Evolutionary conservation across 2,797 vertebrate species (phyloP).

Genomic region (Petrocephalus sullivani): DNA sequence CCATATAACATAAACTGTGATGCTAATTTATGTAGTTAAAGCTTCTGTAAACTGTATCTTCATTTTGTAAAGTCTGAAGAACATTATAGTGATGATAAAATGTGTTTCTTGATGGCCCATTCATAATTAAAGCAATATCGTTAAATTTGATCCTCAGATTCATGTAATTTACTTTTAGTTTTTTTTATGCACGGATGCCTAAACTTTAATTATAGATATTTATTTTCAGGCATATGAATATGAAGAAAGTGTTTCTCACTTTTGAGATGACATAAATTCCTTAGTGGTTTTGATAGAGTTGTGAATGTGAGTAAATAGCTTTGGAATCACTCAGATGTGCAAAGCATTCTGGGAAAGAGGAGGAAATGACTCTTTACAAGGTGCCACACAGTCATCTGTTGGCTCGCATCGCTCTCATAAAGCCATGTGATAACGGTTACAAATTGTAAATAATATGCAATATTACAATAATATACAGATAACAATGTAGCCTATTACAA

Average conservation of each 20-base stretch:
- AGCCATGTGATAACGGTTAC: background rate
- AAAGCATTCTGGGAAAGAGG: background rate
- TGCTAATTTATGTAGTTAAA: background rate
- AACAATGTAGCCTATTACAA: background rate
- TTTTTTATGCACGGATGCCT: background rate
- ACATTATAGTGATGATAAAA: background rate
- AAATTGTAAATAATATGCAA: background rate
- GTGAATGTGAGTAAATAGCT: background rate
- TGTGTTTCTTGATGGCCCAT: background rate
- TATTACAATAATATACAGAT: background rate
- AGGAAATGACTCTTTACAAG: background rate
- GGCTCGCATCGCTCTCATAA: background rate
- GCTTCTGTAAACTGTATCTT: background rate
- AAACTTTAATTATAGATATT: background rate
- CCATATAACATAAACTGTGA: background rate
- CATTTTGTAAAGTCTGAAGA: background rate
- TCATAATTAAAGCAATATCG: background rate
- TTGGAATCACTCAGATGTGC: background rate
- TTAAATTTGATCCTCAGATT: background rate
- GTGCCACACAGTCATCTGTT: background rate
- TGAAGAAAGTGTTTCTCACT: background rate
- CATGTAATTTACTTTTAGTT: background rate
- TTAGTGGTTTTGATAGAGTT: background rate
- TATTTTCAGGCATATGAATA: background rate
- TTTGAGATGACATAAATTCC: background rate